Evolutionary conservation across 2,797 vertebrate species (phyloP).

Genomic region (Channallabes apus): DNA sequence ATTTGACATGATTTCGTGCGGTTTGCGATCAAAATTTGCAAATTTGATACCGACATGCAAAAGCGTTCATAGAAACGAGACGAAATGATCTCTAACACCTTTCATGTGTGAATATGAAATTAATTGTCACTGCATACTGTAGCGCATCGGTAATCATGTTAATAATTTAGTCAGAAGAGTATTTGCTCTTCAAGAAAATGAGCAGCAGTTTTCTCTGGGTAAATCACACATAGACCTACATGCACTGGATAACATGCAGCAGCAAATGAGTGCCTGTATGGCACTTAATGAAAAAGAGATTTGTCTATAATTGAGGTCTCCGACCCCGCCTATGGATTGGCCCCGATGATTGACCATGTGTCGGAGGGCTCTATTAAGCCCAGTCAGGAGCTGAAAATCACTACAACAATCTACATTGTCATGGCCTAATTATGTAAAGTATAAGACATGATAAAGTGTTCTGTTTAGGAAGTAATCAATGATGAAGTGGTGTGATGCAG

Average conservation of each 20-base stretch:
- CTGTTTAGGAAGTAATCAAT: background rate
- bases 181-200: slow-evolving; percentile 41
- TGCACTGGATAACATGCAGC: background rate
- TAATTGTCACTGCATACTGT: slow-evolving; percentile 19
- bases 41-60: slow-evolving; percentile 28
- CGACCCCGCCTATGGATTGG: background rate
- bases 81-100: slow-evolving; percentile 23
- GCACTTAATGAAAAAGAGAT: slow-evolving; percentile 36
- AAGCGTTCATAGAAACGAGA: slow-evolving; percentile 11
- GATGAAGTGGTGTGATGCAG: background rate
- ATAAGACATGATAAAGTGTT: background rate
- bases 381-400: background rate
- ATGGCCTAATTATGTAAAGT: background rate
- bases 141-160: slow-evolving; percentile 19
- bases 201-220: slow-evolving; percentile 48
- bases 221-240: slow-evolving; percentile 30
- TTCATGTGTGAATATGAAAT: slow-evolving; percentile 38
- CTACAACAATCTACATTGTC: slow-evolving; percentile 4
- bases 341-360: background rate
- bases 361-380: background rate
- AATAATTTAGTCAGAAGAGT: slow-evolving; percentile 38
- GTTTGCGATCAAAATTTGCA: slow-evolving; percentile 5
- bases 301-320: slow-evolving; percentile 52
- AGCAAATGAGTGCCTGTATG: background rate
- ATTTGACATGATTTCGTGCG: background rate